These are phyloP conservation scores for Gorsachius goisagi DNA, from an alignment of 2,113 vertebrate genomes.

Conservation along the genomic window DNA sequence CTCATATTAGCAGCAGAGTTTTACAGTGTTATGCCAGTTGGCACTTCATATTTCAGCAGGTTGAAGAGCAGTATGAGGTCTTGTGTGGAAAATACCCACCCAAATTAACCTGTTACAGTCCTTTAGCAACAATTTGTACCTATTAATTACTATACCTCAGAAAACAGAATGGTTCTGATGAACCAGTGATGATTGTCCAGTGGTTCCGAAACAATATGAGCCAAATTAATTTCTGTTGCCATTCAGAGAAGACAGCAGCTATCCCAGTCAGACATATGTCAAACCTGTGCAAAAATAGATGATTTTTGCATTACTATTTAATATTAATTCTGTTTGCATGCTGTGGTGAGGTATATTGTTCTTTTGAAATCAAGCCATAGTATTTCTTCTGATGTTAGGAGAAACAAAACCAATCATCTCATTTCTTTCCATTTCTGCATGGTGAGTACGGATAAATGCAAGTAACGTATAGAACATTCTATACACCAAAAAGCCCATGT, in stretches of 20 bases:
- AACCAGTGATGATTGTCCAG: not conserved
- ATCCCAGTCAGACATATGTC: not conserved
- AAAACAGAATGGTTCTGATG: not conserved
- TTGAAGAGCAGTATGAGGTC: constrained; percentile 63
- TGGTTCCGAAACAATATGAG: not conserved
- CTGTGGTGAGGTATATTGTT: not conserved
- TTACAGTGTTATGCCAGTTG: constrained; percentile 54
- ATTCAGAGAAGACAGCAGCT: not conserved
- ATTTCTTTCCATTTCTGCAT: not conserved
- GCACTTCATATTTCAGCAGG: constrained; percentile 58
- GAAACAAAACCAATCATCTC: not conserved
- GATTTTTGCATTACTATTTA: not conserved
- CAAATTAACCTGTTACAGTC: constrained; percentile 32
- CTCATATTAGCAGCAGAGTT: constrained; percentile 47
- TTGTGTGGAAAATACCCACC: constrained; percentile 29
- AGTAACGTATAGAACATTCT: not conserved
- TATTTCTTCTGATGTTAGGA: not conserved
- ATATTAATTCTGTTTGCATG: not conserved
- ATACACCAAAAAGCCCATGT: not conserved
- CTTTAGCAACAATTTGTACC: not conserved
- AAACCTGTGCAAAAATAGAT: not conserved
- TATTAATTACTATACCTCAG: not conserved
- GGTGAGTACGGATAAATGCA: not conserved
- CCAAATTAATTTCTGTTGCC: not conserved
- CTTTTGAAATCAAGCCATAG: not conserved